Evolutionary conservation across 35 echinoderm and acorn worm genomes (phyloP).

Genomic region (Ophioderma brevispina): DNA sequence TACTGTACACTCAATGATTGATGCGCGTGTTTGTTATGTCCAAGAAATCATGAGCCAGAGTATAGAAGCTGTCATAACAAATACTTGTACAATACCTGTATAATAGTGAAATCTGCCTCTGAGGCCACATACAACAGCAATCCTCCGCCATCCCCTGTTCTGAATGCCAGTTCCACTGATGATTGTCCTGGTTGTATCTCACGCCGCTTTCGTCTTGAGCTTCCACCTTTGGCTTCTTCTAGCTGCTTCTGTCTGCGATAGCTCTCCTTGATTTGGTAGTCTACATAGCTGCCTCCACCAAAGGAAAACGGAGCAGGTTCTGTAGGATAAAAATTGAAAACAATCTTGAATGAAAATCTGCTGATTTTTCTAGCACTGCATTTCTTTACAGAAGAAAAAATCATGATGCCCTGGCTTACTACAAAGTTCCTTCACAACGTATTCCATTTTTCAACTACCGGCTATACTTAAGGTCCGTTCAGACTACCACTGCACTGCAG

Average conservation of each 20-base stretch:
- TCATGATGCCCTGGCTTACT: too few relatives aligned
- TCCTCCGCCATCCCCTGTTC: conserved; percentile 50
- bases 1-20: too few relatives aligned
- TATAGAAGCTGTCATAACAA: too few relatives aligned
- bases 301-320: conserved; percentile 69
- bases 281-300: conserved; percentile 67
- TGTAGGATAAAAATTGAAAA: conserved; percentile 16
- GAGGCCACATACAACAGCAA: conserved; percentile 67
- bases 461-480: too few relatives aligned
- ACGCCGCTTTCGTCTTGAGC: conserved; percentile 19
- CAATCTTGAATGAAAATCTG: not conserved
- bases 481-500: too few relatives aligned
- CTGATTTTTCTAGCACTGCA: not conserved
- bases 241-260: conserved; percentile 79
- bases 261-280: conserved; percentile 79
- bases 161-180: conserved; percentile 61
- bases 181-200: conserved; percentile 34
- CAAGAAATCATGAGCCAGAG: too few relatives aligned
- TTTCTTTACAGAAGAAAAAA: not conserved
- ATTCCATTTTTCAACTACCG: too few relatives aligned
- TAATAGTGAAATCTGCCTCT: conserved; percentile 65
- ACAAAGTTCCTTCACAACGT: not conserved
- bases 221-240: conserved; percentile 50
- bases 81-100: conserved; percentile 62
- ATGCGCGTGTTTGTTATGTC: too few relatives aligned